Percentiles rank a stretch among this genome's conserved stretches.
These are phyloP conservation scores for Strigamia transsilvanica DNA, from an alignment of 2,888 invertebrate species.

Conservation along the genomic window DNA sequence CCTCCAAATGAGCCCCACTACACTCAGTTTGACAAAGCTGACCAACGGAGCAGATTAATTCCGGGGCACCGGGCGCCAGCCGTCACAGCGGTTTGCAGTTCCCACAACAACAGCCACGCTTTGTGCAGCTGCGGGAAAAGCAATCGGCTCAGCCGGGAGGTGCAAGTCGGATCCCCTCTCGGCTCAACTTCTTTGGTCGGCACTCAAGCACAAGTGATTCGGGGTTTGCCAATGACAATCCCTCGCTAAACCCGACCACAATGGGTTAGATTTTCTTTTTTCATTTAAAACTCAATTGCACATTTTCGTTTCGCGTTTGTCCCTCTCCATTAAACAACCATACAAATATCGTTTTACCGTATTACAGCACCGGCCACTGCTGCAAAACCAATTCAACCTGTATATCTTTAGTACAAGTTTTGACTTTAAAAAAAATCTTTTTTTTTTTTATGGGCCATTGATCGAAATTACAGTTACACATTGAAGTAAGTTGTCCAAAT, in stretches of 20 bases:
- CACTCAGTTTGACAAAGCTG: constrained; percentile 52
- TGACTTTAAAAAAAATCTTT: no score
- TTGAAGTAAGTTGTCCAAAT: background rate
- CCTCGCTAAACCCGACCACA: constrained; percentile 38
- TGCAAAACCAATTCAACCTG: background rate
- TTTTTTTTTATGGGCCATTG: background rate
- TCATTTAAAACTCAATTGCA: background rate
- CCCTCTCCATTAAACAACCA: background rate
- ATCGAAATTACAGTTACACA: background rate
- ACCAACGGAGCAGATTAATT: constrained; percentile 53
- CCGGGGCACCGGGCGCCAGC: constrained; percentile 32
- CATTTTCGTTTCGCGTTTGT: constrained; percentile 14
- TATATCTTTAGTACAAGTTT: no score
- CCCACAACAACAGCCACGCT: constrained; percentile 37
- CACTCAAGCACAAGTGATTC: constrained; percentile 52
- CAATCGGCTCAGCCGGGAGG: constrained; percentile 37
- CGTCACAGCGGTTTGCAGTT: constrained; percentile 23
- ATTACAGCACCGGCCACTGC: background rate
- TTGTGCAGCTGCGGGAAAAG: constrained; percentile 24
- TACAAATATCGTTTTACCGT: background rate
- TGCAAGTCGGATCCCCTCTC: constrained; percentile 38
- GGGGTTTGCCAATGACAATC: constrained; percentile 39
- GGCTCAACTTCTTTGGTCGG: constrained; percentile 34
- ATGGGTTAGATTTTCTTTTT: constrained; percentile 13
- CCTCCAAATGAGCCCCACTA: constrained; percentile 54